Evolutionary conservation across 2,888 invertebrate genomes (phyloP), one percentile per base, ranked within the genome.

Genomic region (Cantharis rufa): DNA sequence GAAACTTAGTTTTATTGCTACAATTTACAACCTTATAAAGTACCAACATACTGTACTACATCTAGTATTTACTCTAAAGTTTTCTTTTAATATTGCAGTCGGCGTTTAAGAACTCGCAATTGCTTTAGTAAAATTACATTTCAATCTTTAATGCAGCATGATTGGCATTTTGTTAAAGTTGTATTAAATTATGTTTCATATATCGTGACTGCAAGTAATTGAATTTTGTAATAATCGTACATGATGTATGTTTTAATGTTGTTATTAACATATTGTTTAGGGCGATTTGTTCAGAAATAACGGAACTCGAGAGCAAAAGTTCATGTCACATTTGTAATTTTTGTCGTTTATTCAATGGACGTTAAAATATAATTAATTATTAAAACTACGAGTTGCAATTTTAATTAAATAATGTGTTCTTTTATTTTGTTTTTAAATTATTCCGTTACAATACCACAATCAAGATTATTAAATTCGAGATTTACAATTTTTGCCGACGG

Each of bases 201-300:
- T 66, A 66, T 77, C 76, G 76, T 77, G 76, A 77, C 76, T 63
- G 48, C 61, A 16, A 61, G 68, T 77, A 77, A 77, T 73, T 73
- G 76, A 76, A 72, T 77, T 77, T 71, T 71, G 62, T 71, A 77
- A 73, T 73, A 21, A 24, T 21, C 70, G 76, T 71, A 69, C 76
- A 70, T 21, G 64, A 66, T 72, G 72, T 70, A 69, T 73, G 70
- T 69, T 72, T 68, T 27, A 64, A 74, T 71, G 74, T 74, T 71
- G 28, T 32, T 69, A 74, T 77, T 74, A 77, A 73, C 73, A 77
- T 74, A 74, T 77, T 74, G 73, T 77, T 77, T 71, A 68, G 24
- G 73, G 73, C 71, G 48, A 77, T 77, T 77, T 77, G 73, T 66
- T 71, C 64, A 66, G 64, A 24, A n/a, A 66, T 66, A 48, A 48